These are phyloP conservation scores for Drosophila falleni DNA, from an alignment of 2,888 invertebrate genomes.

Conservation along the genomic window DNA sequence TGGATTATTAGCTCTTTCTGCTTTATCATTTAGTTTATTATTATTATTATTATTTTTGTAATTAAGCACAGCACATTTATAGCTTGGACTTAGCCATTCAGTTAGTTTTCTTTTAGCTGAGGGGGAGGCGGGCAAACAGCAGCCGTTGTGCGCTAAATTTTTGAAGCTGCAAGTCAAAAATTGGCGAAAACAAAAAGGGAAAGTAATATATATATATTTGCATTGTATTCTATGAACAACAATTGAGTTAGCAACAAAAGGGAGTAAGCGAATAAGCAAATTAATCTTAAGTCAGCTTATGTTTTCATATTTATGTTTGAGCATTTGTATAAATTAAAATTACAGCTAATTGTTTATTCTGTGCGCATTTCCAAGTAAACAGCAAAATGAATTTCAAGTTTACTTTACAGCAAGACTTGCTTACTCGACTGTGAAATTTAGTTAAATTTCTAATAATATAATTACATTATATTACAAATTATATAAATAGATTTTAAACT, in stretches of 20 bases:
- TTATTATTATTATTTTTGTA: slow-evolving; percentile 43
- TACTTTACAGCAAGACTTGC: background rate
- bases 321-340: slow-evolving; percentile 61
- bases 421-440: background rate
- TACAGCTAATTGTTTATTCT: slow-evolving; percentile 46
- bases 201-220: slow-evolving; percentile 22
- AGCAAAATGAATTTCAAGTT: background rate
- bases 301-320: slow-evolving; percentile 50
- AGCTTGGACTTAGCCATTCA: slow-evolving; percentile 54
- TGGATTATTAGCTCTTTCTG: slow-evolving; percentile 39
- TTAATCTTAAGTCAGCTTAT: slow-evolving; percentile 68
- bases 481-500: background rate
- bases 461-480: background rate
- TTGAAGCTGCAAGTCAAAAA: slow-evolving; percentile 74
- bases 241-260: slow-evolving; percentile 50
- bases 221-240: slow-evolving; percentile 43
- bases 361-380: slow-evolving; percentile 43
- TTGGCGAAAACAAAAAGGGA: slow-evolving; percentile 48
- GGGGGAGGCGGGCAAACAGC: slow-evolving; percentile 60
- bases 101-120: slow-evolving; percentile 25
- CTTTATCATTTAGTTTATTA: slow-evolving; percentile 37
- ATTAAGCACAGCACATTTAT: slow-evolving; percentile 75
- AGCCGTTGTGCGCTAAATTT: slow-evolving; percentile 68
- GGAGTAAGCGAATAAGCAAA: slow-evolving; percentile 60
- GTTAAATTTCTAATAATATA: background rate